Evolutionary conservation across 2,797 vertebrate genomes (phyloP).

Genomic region (Sciurus carolinensis): DNA sequence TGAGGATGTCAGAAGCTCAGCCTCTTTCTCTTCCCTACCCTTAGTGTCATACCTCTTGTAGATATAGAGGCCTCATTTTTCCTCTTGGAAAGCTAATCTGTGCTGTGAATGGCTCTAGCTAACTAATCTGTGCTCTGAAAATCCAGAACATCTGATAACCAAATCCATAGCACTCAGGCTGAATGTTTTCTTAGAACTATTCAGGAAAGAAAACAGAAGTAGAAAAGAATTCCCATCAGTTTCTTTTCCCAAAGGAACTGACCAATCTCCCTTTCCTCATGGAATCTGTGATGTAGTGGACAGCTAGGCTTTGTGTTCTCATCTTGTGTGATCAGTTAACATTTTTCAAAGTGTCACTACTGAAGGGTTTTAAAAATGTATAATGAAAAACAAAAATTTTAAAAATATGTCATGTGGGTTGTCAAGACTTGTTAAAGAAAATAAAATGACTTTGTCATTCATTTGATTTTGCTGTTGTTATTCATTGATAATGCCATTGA

Average conservation of each 20-base stretch:
- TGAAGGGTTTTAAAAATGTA: not conserved
- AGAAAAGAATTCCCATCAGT: not conserved
- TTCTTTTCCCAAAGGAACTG: not conserved
- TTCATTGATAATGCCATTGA: not conserved
- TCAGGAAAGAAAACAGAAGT: not conserved
- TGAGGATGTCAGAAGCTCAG: not conserved
- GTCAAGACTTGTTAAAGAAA: slow-evolving; percentile 34
- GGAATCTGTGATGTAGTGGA: not conserved
- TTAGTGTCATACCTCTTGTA: not conserved
- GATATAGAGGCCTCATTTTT: not conserved
- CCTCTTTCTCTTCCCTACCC: not conserved
- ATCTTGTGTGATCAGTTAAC: not conserved
- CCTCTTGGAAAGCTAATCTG: not conserved
- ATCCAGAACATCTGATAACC: not conserved
- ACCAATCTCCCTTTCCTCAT: not conserved
- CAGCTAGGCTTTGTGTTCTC: not conserved
- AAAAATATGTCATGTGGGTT: not conserved
- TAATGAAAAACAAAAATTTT: not conserved
- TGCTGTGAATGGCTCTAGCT: not conserved
- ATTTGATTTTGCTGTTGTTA: slow-evolving; percentile 13
- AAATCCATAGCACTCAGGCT: not conserved
- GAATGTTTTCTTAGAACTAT: not conserved
- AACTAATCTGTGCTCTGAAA: slow-evolving; percentile 54
- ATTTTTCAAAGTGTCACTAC: not conserved
- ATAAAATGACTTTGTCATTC: slow-evolving; percentile 1